Evolutionary conservation across 2,797 vertebrate species (phyloP).

Genomic region (Molossus alvarezi): DNA sequence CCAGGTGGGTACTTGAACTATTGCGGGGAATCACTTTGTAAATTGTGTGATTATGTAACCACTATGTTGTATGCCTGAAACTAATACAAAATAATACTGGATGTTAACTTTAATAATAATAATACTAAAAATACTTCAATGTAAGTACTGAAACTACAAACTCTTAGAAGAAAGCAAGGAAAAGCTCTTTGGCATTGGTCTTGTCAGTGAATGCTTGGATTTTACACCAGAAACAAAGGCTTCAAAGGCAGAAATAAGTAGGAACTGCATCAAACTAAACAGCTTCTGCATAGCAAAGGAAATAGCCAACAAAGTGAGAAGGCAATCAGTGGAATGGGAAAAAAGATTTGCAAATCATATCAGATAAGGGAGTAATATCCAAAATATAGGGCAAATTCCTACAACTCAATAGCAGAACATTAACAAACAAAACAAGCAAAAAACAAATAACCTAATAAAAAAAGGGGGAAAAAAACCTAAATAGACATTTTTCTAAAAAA

Average conservation of each 20-base stretch:
- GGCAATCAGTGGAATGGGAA: not conserved
- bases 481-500: too few species aligned
- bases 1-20: too few species aligned
- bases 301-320: not conserved
- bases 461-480: too few species aligned
- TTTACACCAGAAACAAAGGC: not conserved
- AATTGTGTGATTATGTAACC: not conserved
- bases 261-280: not conserved
- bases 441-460: not conserved
- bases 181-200: too few species aligned
- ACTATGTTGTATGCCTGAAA: not conserved
- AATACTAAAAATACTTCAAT: too few species aligned
- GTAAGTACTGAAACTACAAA: too few species aligned
- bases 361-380: not conserved
- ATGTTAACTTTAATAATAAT: not conserved
- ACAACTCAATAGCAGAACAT: not conserved
- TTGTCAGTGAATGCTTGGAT: not conserved
- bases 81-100: not conserved
- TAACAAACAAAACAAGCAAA: not conserved
- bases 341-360: not conserved
- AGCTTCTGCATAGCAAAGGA: not conserved
- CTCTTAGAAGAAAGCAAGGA: too few species aligned
- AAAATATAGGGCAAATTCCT: not conserved
- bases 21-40: not conserved
- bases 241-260: not conserved